These are phyloP conservation scores for Homarus americanus DNA, from an alignment of 1,140 invertebrate genomes.

Conservation along the genomic window DNA sequence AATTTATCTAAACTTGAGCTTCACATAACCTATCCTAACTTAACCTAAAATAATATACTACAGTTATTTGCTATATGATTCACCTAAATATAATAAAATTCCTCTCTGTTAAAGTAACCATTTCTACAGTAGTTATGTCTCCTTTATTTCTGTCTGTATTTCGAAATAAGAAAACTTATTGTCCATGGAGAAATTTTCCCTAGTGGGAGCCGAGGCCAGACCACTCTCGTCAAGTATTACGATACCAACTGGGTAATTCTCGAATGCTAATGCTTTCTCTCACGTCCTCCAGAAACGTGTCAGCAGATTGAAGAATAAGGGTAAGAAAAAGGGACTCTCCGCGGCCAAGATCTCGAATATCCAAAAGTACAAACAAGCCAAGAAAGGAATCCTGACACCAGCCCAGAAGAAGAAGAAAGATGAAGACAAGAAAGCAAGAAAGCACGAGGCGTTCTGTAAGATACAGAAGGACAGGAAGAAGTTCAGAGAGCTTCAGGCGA, in stretches of 20 bases:
- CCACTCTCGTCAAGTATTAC: too few species aligned
- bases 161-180: background rate
- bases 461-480: background rate
- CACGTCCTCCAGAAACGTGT: slow-evolving; percentile 28
- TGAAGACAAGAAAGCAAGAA: slow-evolving; percentile 6
- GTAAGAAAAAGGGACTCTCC: slow-evolving; percentile 45
- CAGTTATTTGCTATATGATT: too few species aligned
- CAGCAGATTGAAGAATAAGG: slow-evolving; percentile 34
- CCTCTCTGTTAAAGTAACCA: too few species aligned
- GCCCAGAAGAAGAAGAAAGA: slow-evolving; percentile 16
- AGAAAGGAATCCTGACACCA: background rate
- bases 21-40: too few species aligned
- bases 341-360: slow-evolving; percentile 35
- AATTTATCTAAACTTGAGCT: too few species aligned
- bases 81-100: too few species aligned
- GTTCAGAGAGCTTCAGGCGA: background rate
- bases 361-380: slow-evolving; percentile 13
- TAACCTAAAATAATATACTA: too few species aligned
- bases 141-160: too few species aligned
- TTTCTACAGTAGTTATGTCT: too few species aligned
- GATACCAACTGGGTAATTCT: background rate
- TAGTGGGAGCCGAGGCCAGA: background rate
- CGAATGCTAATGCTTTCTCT: background rate
- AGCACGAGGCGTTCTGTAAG: slow-evolving; percentile 21
- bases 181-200: background rate